Percentiles rank a stretch among this genome's conserved stretches.
These are phyloP conservation scores for Nesidiocoris tenuis DNA, from an alignment of 2,888 invertebrate genomes.

Conservation along the genomic window DNA sequence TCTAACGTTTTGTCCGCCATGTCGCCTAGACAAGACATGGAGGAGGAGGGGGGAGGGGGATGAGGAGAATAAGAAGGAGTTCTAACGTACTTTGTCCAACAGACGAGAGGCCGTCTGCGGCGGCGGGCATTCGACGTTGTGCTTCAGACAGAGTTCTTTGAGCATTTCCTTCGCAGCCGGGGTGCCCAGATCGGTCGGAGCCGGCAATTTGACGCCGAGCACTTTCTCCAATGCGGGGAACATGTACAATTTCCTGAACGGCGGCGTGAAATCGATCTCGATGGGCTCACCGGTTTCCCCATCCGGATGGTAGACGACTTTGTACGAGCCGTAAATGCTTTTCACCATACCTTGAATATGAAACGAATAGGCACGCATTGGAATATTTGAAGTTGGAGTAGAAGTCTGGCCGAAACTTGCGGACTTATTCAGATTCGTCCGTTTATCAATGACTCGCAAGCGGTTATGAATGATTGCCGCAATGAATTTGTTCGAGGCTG, in stretches of 20 bases:
- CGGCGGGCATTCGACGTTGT: slow-evolving; percentile 88
- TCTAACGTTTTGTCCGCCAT: too few species aligned
- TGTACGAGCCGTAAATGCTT: slow-evolving; percentile 85
- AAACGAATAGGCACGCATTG: too few species aligned
- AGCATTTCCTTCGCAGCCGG: slow-evolving; percentile 73
- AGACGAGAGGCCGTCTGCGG: slow-evolving; percentile 91
- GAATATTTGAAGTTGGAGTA: too few species aligned
- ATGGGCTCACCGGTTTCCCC: slow-evolving; percentile 77
- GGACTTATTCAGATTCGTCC: too few species aligned
- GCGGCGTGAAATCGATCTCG: slow-evolving; percentile 95
- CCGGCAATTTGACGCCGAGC: slow-evolving; percentile 72
- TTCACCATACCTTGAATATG: slow-evolving; percentile 80
- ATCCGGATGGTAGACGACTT: slow-evolving; percentile 87
- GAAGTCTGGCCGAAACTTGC: too few species aligned
- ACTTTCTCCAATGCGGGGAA: slow-evolving; percentile 82
- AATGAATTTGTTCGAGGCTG: too few species aligned
- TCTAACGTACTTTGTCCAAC: slow-evolving; percentile 83
- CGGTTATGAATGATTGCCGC: too few species aligned
- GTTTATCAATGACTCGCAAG: too few species aligned
- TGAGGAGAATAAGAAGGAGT: too few species aligned
- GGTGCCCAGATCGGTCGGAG: slow-evolving; percentile 66
- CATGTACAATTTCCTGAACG: slow-evolving; percentile 91
- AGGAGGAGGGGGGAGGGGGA: too few species aligned
- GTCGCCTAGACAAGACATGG: too few species aligned
- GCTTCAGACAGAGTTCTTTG: slow-evolving; percentile 75